Evolutionary conservation across 1,140 invertebrate species (phyloP), one percentile per base, ranked within the genome.

Genomic region (Drosophila ironensis): DNA sequence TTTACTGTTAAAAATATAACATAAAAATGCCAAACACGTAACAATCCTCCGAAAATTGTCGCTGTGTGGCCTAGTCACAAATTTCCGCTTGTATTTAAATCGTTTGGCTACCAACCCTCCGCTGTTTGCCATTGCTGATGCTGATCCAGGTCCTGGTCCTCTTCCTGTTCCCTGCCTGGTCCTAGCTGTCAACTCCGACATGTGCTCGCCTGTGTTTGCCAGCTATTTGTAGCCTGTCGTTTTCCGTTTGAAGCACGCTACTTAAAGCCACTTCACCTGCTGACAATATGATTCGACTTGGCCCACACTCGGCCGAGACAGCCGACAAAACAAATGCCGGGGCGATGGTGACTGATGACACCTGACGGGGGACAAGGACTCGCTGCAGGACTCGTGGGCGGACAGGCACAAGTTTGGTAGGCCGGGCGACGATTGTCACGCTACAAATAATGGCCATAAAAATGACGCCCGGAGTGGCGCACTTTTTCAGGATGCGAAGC

Each of bases 311-410:
- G 11, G 19, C 28, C 20, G 25, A 12, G 19, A 50, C 25, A 33
- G 30, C 46, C 68, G 40, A 37, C 42, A 61, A 60, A 72, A 72
- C 45, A 72, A 54, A 72, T 64, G 46, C 46, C 44, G 54, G n/a
- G 54, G 70, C 77, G 66, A 63, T 63, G 64, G 69, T 66, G 70
- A 72, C 69, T 72, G 63, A 78, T 82, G 78, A 78, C 78, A 82
- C 78, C 74, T 84, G 77, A 84, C 56, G 50, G 24, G 46, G 75
- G 33, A 41, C 57, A 59, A 54, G 52, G 67, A 63, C 52, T 40
- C 28, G 37, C 48, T 69, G 46, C 40, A 30, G 42, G 51, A 64
- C 56, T 56, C 48, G 20, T n/a, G 38, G 53, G 63, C 54, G 47
- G 51, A 57, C 72, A 75, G 46, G 37, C 44, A 60, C 63, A 66